Evolutionary conservation across 2,797 vertebrate genomes (phyloP).

Genomic region (Apodemus agrarius): DNA sequence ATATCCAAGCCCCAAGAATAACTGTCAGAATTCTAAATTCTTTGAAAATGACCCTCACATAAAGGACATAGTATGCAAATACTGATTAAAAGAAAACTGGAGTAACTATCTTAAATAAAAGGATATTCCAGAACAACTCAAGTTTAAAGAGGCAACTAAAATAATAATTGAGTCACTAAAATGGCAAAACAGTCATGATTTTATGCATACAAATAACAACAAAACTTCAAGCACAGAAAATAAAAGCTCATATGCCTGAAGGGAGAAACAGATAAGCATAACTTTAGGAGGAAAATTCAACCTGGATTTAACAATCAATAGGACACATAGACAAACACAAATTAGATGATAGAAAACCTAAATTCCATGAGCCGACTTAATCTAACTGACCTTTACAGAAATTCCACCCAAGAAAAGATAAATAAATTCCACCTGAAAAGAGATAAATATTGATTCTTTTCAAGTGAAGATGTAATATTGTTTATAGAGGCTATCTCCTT

Average conservation of each 20-base stretch:
- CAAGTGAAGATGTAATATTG: neutral
- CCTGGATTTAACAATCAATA: neutral
- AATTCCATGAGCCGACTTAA: neutral
- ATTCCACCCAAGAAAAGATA: neutral
- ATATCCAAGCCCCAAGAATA: neutral
- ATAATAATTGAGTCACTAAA: neutral
- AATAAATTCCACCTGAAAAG: neutral
- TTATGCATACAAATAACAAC: neutral
- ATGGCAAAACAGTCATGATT: neutral
- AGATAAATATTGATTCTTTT: neutral
- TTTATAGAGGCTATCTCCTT: neutral
- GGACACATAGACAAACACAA: neutral
- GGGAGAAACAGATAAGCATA: neutral
- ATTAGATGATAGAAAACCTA: neutral
- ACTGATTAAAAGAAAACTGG: neutral
- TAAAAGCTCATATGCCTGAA: neutral
- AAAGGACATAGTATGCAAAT: neutral
- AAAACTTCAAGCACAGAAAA: neutral
- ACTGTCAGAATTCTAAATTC: neutral
- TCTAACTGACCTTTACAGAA: neutral
- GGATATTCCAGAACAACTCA: neutral
- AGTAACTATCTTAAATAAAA: neutral
- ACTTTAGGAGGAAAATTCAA: neutral
- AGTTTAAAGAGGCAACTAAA: neutral
- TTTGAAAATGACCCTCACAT: neutral